A percentile compares a stretch with the other conserved stretches of the same genome.
phyloP scores from a whole-genome alignment of 2,888 invertebrate species.

The Nasonovia ribisnigri region DNA sequence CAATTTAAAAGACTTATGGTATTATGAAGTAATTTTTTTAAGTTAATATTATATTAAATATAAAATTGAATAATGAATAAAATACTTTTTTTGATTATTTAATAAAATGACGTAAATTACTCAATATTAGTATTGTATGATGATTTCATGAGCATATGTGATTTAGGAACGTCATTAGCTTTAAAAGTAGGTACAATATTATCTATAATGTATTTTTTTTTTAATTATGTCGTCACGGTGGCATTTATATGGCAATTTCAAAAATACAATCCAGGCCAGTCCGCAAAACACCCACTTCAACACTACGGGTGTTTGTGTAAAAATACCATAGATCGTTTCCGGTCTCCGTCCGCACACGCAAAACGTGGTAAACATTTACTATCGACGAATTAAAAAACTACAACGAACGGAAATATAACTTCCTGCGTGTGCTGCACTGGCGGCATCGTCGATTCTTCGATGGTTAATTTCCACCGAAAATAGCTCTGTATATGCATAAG shows the following conservation, averaged over 20 bases:
- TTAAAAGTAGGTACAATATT: background rate
- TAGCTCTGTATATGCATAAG: background rate
- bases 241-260: background rate
- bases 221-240: background rate
- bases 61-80: too few species aligned
- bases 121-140: background rate
- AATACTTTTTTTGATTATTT: background rate
- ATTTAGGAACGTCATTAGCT: background rate
- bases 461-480: background rate
- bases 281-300: constrained; percentile 8
- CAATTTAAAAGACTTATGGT: background rate
- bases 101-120: background rate
- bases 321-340: constrained; percentile 5
- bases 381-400: background rate
- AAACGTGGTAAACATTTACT: constrained; percentile 7
- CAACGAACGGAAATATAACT: background rate
- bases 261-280: constrained; percentile 20
- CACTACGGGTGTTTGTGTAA: background rate
- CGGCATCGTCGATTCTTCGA: background rate
- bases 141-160: background rate
- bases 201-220: background rate
- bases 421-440: background rate
- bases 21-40: background rate
- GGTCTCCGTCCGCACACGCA: background rate
- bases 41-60: too few species aligned